Percentiles rank a stretch among this genome's conserved stretches.
These are phyloP conservation scores for Drosophila histrio DNA, from an alignment of 2,888 invertebrate species.

Conservation along the genomic window DNA sequence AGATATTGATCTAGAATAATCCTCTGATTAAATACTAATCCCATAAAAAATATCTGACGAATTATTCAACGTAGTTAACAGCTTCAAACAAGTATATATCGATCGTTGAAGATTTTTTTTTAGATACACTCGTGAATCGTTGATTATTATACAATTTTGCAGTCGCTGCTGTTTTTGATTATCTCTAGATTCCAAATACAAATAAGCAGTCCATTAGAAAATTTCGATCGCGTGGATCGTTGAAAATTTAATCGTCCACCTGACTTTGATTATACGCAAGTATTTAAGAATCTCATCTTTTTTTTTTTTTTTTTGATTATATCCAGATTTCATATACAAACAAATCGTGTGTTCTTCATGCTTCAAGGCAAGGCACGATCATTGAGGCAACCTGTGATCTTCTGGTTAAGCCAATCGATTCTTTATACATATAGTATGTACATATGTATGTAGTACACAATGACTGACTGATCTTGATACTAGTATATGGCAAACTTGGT, in stretches of 20 bases:
- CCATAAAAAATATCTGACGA: too few species aligned
- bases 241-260: neutral
- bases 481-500: slow-evolving; percentile 63
- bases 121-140: too few species aligned
- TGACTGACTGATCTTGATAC: slow-evolving; percentile 18
- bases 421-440: neutral
- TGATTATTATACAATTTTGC: too few species aligned
- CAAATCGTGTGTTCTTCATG: neutral
- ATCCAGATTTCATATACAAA: neutral
- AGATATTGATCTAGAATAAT: too few species aligned
- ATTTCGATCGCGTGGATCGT: neutral
- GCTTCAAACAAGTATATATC: too few species aligned
- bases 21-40: too few species aligned
- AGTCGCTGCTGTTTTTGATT: too few species aligned
- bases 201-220: neutral
- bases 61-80: too few species aligned
- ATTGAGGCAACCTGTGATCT: neutral
- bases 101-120: too few species aligned
- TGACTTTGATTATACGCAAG: too few species aligned
- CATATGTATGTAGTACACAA: neutral
- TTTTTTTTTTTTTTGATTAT: neutral
- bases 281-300: neutral
- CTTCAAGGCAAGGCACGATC: neutral
- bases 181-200: neutral
- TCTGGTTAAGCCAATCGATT: neutral